phyloP scores from a whole-genome alignment of 2,113 vertebrate genomes.

The Casuarius casuarius region DNA sequence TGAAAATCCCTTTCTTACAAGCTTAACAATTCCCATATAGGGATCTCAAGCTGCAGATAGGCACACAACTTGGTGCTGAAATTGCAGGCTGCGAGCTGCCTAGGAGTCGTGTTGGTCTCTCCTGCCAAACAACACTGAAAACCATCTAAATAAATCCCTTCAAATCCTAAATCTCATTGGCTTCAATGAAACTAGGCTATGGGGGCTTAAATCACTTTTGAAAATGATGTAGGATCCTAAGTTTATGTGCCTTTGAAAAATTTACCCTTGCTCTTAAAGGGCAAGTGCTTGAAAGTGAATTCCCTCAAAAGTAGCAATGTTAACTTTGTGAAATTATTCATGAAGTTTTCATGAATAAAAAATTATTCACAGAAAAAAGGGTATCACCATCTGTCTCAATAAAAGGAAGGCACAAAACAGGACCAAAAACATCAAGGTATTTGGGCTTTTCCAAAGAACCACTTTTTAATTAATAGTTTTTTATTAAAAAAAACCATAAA shows the following conservation, averaged over 20 bases:
- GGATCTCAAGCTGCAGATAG: slow-evolving; percentile 34
- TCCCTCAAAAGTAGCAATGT: neutral
- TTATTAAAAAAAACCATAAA: neutral
- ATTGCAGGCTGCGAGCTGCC: neutral
- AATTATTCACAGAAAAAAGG: slow-evolving; percentile 28
- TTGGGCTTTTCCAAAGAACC: neutral
- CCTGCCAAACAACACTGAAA: slow-evolving; percentile 55
- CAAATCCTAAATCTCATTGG: slow-evolving; percentile 68
- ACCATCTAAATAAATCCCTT: slow-evolving; percentile 57
- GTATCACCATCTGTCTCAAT: neutral
- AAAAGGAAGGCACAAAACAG: slow-evolving; percentile 6
- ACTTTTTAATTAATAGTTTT: neutral
- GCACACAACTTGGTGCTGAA: slow-evolving; percentile 43
- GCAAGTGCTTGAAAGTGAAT: neutral
- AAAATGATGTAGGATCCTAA: slow-evolving; percentile 37
- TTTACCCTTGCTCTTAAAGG: neutral
- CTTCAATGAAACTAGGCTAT: slow-evolving; percentile 34
- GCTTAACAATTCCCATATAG: slow-evolving; percentile 61
- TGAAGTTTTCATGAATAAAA: slow-evolving; percentile 15
- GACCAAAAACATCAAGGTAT: neutral
- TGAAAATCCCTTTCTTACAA: slow-evolving; percentile 69
- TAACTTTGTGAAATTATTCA: slow-evolving; percentile 35
- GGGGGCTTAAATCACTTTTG: slow-evolving; percentile 29
- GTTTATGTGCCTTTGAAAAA: slow-evolving; percentile 19
- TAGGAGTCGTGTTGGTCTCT: slow-evolving; percentile 17